Evolutionary conservation across 2,113 vertebrate species (phyloP).

Genomic region (Sciurus niger): DNA sequence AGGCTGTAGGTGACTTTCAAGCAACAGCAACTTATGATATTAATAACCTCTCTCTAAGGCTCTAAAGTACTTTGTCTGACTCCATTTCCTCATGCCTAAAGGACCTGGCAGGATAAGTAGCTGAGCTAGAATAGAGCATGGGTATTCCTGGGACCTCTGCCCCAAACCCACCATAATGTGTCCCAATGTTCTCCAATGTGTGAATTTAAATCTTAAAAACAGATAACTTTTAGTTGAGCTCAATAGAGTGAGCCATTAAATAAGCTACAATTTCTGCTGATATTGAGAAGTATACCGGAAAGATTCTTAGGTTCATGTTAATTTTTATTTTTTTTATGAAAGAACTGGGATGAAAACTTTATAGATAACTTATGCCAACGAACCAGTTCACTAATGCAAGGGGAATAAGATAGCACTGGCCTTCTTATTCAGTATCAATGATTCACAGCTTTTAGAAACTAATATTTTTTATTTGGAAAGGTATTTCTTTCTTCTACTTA

Average conservation of each 20-base stretch:
- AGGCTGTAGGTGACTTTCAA: too few relatives aligned
- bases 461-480: background rate
- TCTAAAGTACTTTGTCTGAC: background rate
- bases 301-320: background rate
- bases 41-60: background rate
- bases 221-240: background rate
- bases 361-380: background rate
- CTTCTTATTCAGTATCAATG: background rate
- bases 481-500: background rate
- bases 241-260: background rate
- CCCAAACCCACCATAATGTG: background rate
- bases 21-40: background rate
- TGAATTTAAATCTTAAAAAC: conserved; percentile 40
- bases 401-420: background rate
- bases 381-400: background rate
- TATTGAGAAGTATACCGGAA: background rate
- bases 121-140: background rate
- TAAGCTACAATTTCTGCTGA: background rate
- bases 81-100: background rate
- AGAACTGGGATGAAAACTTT: background rate
- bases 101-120: background rate
- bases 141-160: background rate
- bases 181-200: background rate
- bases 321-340: background rate
- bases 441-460: background rate